Base-by-base conservation (phyloP, 1,140 invertebrate species). In the Eufriesea mexicana region DNA sequence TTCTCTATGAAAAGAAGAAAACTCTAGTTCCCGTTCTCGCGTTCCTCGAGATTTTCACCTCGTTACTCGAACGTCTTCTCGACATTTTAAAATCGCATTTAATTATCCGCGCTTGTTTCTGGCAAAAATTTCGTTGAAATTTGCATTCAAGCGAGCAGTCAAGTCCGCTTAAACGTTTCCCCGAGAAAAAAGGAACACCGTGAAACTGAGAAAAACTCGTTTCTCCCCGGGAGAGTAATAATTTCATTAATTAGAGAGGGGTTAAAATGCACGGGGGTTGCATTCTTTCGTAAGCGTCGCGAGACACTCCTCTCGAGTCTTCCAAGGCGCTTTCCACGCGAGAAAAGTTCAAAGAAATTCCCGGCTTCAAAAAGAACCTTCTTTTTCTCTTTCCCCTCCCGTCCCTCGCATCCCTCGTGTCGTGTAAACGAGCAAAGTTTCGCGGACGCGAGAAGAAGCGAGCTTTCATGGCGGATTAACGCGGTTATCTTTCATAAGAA, bases 271-370 rank as follows among this genome's bases (percentile, higher is more conserved):
- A 62, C 10, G 47, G 5, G 4, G 55, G 42, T 28, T 70, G 51
- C 42, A 54, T 55, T 66, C 77, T 49, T 12, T 55, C 25, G 35
- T 20, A 18, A 55, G 35, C 23, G 45, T 54, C 28, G 18, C 51
- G 61, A 77, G 47, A 28, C 23, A 12, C 45, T 12, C n/a, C 57
- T 42, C 4, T 35, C 28, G 25, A 47, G 72, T 49, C 49, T 67
- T 16, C 23, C 14, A 18, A 55, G 35, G 59, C 1, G 14, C 14
- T 28, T 78, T 78, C 7, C 10, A 12, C 23, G 28, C 18, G 68
- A 35, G 23, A 25, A n/a, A 71, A 64, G 49, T 72, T 81, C 61
- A 81, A 81, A 81, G 79, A 57, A 73, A 55, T 55, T 66, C 61
- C 6, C 68, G 12, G 23, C 55, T 16, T 62, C 45, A 35, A 72